Percentiles rank a stretch among this genome's conserved stretches.
Conservation (phyloP, 2,888 invertebrate genomes). For the Amiota minor region DNA sequence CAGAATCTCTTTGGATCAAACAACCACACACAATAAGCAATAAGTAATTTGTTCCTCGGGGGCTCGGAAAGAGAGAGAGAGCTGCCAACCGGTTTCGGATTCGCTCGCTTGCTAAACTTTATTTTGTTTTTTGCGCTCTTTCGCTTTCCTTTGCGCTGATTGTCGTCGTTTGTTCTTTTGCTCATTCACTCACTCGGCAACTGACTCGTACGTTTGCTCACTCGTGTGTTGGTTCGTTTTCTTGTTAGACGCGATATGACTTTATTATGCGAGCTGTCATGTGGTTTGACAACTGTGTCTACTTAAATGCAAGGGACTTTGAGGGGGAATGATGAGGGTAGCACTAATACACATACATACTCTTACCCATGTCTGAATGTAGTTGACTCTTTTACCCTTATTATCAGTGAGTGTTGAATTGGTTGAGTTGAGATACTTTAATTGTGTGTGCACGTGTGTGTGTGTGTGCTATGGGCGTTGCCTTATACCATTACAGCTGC, state of each 20-base stretch:
- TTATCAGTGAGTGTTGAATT: no score
- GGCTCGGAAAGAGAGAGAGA: conserved; percentile 30
- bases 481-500: conserved; percentile 36
- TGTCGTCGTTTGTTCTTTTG: conserved; percentile 16
- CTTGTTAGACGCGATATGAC: conserved; percentile 68
- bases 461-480: conserved; percentile 43
- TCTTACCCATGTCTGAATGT: not conserved
- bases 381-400: no score
- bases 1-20: not conserved
- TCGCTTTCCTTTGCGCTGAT: not conserved
- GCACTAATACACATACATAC: conserved; percentile 22
- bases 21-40: not conserved
- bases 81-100: conserved; percentile 56
- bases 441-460: conserved; percentile 28
- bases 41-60: not conserved
- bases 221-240: conserved; percentile 43
- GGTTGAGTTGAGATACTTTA: no score
- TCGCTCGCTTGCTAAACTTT: conserved; percentile 33
- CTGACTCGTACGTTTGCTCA: not conserved
- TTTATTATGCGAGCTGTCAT: conserved; percentile 67
- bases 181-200: not conserved
- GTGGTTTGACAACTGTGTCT: conserved; percentile 68
- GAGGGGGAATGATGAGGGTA: not conserved
- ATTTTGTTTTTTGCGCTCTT: conserved; percentile 16
- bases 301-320: conserved; percentile 10